Conservation (phyloP, 2,113 vertebrate species). For the Dinomys branickii region DNA sequence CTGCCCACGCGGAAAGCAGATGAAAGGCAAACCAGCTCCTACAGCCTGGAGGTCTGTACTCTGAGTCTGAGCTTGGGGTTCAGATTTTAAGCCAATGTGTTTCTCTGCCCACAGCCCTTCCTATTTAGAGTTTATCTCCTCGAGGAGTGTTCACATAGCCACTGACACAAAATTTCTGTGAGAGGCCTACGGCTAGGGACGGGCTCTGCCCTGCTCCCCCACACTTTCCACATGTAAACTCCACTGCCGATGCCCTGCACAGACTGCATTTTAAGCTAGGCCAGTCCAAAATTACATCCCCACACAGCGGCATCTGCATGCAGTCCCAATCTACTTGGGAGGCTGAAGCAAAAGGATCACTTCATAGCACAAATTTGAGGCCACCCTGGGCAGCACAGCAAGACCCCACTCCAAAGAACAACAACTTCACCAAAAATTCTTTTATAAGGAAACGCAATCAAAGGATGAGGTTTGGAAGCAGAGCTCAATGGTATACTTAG, state of each 20-base stretch:
- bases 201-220: not conserved
- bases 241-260: not conserved
- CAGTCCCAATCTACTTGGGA: not conserved
- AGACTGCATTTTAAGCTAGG: conserved; percentile 15
- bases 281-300: conserved; percentile 31
- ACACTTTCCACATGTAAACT: not conserved
- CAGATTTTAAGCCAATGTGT: not conserved
- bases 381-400: not conserved
- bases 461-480: not conserved
- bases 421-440: not conserved
- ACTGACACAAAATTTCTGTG: not conserved
- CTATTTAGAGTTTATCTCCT: not conserved
- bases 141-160: not conserved
- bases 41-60: not conserved
- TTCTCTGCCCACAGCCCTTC: not conserved
- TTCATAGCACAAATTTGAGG: not conserved
- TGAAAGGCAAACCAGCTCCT: conserved; percentile 34
- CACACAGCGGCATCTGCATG: not conserved
- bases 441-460: conserved; percentile 3
- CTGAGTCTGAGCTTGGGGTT: not conserved
- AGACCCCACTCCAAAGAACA: not conserved
- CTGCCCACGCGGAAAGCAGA: not conserved
- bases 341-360: not conserved
- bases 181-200: not conserved
- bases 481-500: not conserved